A percentile compares a stretch with the other conserved stretches of the same genome.
These are phyloP conservation scores for Vultur gryphus DNA, from an alignment of 2,797 vertebrate species.

Conservation along the genomic window DNA sequence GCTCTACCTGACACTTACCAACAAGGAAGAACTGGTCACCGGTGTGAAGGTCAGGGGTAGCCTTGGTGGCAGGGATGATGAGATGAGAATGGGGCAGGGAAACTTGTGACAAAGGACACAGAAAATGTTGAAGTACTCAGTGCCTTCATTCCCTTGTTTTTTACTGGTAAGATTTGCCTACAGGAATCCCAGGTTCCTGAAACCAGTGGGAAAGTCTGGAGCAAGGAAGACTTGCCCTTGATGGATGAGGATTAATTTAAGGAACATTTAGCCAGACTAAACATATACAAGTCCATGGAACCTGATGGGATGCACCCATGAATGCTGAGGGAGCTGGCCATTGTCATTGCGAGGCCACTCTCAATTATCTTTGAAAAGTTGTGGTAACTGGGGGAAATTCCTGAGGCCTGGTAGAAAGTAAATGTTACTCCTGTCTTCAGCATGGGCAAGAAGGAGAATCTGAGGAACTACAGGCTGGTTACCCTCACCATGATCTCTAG, in stretches of 20 bases:
- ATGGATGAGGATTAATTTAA: not conserved
- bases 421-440: not conserved
- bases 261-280: not conserved
- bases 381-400: not conserved
- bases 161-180: not conserved
- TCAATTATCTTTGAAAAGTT: not conserved
- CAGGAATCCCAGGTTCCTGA: not conserved
- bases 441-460: not conserved
- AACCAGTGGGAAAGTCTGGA: not conserved
- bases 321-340: not conserved
- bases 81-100: not conserved
- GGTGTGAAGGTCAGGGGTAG: not conserved
- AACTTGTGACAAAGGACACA: not conserved
- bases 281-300: not conserved
- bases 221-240: not conserved
- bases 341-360: not conserved
- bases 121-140: not conserved
- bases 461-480: not conserved
- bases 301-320: not conserved
- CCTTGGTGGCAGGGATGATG: not conserved
- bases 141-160: not conserved
- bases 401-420: not conserved
- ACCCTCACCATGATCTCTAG: not conserved
- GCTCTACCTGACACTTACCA: not conserved
- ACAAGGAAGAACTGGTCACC: not conserved